Evolutionary conservation across 1,140 invertebrate genomes (phyloP), one percentile per base, ranked within the genome.

Genomic region (Drosophila pachea): DNA sequence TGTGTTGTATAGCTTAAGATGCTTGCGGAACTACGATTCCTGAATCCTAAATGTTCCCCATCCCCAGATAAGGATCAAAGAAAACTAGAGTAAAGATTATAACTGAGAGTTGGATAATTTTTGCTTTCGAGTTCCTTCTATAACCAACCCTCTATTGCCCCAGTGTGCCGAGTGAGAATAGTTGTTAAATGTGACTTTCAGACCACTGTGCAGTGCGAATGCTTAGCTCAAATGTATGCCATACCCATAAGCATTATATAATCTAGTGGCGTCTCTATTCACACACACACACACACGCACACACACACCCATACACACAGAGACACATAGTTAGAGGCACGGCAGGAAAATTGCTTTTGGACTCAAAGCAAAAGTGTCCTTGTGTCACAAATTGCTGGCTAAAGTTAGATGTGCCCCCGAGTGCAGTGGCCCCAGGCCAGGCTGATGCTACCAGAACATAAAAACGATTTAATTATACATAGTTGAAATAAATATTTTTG

Each of bases 401-500:
- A 52, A 58, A 58, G 36, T 56, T 58, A 29, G 53, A 50, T 56
- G 36, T 42, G 60, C 52, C 43, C 43, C 36, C 60, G 29, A 63
- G 52, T 63, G 60, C 59, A 63, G 31, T 63, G 66, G 60, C 50
- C 59, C 36, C 43, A 54, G 22, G 48, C 58, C n/a, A n/a, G n/a
- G 43, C 29, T 59, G 16, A 7, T 54, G 29, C 22, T 29, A 8
- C 33, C 48, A 36, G 42, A 59, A 48, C 58, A 56, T 62, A 68
- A 53, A 67, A 59, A 53, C 64, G 59, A 68, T 67, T 73, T 61
- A 68, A 68, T 68, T 73, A 73, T 73, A 73, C 61, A 69, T 69
- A 64, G 59, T 64, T 73, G 48, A 63, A 64, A 74, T 60, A 74
- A 60, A 68, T 43, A 60, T 64, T 73, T 62, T 63, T 63, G 59